Evolutionary conservation across 2,113 vertebrate genomes (phyloP), one percentile per base, ranked within the genome.

Genomic region (Otocyon megalotis): DNA sequence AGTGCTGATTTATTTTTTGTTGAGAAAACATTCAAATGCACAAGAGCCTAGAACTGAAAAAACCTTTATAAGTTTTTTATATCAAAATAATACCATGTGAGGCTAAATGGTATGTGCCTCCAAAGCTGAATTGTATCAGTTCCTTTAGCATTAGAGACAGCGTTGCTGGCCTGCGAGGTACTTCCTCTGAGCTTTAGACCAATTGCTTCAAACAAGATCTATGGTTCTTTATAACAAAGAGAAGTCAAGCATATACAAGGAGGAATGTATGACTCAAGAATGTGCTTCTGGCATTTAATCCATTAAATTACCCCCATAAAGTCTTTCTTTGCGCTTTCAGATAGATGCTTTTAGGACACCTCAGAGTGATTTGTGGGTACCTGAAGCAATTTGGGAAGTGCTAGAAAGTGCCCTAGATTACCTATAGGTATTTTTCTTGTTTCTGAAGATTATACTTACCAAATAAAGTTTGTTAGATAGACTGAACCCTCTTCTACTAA

Each of bases 291-390:
- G 88, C 58, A 50, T 72, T 94, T 67, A 90, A 82, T 93, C 63
- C 90, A 90, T 43, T 91, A 85, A 90, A 77, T 93, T 93, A 85
- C 93, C 76, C 71, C 71, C 16, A 30, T 4, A 22, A 76, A 88
- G 9, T 82, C 15, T 92, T 88, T 62, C 90, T 94, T 95, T 50
- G 16, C 53, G 94, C 30, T 93, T 84, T 95, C 93, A 94, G 86
- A 54, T 94, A 74, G 71, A 65, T 60, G 53, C 54, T 93, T 94
- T 72, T 2, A 24, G 63, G 48, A 79, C 16, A 80, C 54, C 79
- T 94, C 60, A 20, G 0, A 60, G n/a, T 95, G 96, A 97, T 95
- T 97, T 95, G 85, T 94, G 48, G 65, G 48, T 85, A 72, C 74
- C 26, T 62, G 62, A 28, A 93, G 71, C 37, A 72, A 65, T 88